These are phyloP conservation scores for Hyla sarda DNA, from an alignment of 2,113 vertebrate genomes.

Conservation along the genomic window DNA sequence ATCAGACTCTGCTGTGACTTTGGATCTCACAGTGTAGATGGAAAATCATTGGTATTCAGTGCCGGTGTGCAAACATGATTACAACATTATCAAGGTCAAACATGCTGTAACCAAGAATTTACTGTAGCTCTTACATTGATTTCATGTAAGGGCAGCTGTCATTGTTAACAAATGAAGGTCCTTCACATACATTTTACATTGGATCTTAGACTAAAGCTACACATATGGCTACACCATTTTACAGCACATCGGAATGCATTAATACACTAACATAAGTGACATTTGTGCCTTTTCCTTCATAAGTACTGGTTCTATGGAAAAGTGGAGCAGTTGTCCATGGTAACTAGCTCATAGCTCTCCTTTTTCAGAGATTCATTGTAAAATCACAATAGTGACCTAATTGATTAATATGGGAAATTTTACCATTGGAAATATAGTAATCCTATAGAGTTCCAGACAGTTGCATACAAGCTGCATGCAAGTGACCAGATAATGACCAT, in stretches of 20 bases:
- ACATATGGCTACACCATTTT: no score
- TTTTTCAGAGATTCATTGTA: no score
- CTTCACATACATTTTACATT: not conserved
- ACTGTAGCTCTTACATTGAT: not conserved
- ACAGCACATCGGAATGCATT: not conserved
- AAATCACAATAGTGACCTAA: no score
- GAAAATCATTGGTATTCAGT: not conserved
- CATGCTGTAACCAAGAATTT: not conserved
- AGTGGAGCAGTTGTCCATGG: not conserved
- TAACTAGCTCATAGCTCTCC: not conserved
- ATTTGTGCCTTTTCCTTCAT: not conserved
- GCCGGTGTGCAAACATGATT: not conserved
- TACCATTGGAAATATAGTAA: no score
- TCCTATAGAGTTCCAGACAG: no score
- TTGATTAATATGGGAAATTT: no score
- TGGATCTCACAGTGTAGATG: not conserved
- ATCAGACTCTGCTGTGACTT: no score
- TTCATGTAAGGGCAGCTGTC: not conserved
- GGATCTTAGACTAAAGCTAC: not conserved
- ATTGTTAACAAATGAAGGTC: not conserved
- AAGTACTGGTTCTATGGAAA: not conserved
- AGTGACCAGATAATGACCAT: no score
- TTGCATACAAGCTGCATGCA: no score
- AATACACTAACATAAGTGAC: not conserved
- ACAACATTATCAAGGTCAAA: not conserved